A percentile compares a stretch with the other conserved stretches of the same genome.
Evolutionary conservation across 2,888 invertebrate genomes (phyloP).

Genomic region (Chaitophorus viminalis): DNA sequence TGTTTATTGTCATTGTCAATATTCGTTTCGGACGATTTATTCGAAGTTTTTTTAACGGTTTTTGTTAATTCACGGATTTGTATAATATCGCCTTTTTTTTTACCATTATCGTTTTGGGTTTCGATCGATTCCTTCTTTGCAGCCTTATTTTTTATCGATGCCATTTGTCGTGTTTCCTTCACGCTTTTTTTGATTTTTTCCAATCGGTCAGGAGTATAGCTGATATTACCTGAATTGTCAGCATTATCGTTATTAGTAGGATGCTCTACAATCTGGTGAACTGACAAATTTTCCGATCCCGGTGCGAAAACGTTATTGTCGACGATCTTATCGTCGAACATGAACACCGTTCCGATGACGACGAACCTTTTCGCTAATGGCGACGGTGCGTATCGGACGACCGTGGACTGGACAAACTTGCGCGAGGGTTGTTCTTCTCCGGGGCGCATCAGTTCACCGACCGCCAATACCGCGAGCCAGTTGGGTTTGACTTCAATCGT

Average conservation of each 20-base stretch:
- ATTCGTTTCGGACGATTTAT: neutral
- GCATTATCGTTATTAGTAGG: neutral
- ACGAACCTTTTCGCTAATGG: neutral
- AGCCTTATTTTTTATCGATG: neutral
- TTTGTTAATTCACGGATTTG: no score
- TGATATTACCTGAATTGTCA: neutral
- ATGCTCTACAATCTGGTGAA: neutral
- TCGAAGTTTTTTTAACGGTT: neutral
- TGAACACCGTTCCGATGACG: neutral
- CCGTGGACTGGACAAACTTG: slow-evolving; percentile 1
- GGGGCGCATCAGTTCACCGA: neutral
- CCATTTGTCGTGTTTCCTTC: neutral
- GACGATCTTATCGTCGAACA: neutral
- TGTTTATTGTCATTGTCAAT: neutral
- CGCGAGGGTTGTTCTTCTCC: neutral
- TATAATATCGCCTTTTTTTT: no score
- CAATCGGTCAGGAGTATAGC: neutral
- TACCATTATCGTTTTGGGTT: no score
- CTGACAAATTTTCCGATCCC: neutral
- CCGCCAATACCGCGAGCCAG: neutral
- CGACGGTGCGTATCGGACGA: neutral
- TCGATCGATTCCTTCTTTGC: no score
- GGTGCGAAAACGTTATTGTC: neutral
- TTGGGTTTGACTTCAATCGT: neutral
- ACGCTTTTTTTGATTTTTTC: no score